Percentiles rank a stretch among this genome's conserved stretches.
Conservation (phyloP, 1,140 invertebrate genomes). For the Drosophila albomicans region DNA sequence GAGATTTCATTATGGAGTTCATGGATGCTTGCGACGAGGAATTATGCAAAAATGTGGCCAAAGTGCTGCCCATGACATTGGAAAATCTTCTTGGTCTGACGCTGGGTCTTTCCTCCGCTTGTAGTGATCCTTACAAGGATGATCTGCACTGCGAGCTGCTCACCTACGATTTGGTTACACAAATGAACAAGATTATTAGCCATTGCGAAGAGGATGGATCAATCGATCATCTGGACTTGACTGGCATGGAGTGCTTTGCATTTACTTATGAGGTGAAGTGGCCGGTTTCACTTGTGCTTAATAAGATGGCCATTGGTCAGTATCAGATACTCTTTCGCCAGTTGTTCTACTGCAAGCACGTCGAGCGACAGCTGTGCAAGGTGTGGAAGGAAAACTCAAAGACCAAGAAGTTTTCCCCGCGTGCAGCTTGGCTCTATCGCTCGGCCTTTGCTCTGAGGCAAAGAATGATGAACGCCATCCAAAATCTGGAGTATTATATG, state of each 20-base stretch:
- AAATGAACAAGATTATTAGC: conserved; percentile 93
- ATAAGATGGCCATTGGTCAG: conserved; percentile 94
- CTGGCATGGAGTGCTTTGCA: conserved; percentile 96
- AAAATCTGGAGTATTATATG: conserved; percentile 99
- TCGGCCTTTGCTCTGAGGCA: conserved; percentile 96
- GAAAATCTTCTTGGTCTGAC: conserved; percentile 80
- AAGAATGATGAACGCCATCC: conserved; percentile 98
- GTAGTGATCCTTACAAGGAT: conserved; percentile 96
- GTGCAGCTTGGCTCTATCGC: conserved; percentile 90
- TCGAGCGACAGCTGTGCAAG: conserved; percentile 94
- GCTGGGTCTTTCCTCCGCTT: conserved; percentile 75
- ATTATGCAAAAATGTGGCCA: conserved; percentile 93
- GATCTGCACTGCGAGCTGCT: conserved; percentile 95
- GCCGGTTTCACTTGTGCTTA: conserved; percentile 97
- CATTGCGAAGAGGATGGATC: conserved; percentile 86
- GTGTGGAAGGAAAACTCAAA: conserved; percentile 98
- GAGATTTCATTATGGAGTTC: conserved; percentile 97
- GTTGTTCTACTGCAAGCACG: conserved; percentile 96
- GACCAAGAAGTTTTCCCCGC: conserved; percentile 92
- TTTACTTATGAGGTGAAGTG: conserved; percentile 97
- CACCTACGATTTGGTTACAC: conserved; percentile 94
- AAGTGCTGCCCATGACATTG: conserved; percentile 92
- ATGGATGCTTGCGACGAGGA: conserved; percentile 98
- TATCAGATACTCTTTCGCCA: conserved; percentile 99
- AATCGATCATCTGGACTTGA: conserved; percentile 85